Evolutionary conservation across 1,140 invertebrate species (phyloP).

Genomic region (Papilio dardanus): DNA sequence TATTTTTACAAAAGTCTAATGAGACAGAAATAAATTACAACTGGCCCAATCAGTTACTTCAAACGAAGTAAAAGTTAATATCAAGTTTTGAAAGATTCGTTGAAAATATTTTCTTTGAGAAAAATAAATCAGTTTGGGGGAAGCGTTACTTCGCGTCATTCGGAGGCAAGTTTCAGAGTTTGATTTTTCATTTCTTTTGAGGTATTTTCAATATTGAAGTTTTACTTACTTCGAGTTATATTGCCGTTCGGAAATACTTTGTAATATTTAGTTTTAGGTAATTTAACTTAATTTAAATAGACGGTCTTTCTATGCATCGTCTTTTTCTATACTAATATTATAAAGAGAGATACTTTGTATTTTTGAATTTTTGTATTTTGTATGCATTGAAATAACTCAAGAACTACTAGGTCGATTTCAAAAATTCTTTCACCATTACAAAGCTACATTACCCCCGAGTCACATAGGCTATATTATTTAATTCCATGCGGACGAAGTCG

Average conservation of each 20-base stretch:
- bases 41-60: slow-evolving; percentile 25
- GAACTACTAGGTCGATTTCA: too few species aligned
- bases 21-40: slow-evolving; percentile 9
- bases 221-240: slow-evolving; percentile 58
- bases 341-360: too few species aligned
- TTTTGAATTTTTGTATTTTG: too few species aligned
- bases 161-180: slow-evolving; percentile 32
- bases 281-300: neutral
- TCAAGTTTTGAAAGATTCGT: slow-evolving; percentile 15
- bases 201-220: slow-evolving; percentile 77
- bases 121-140: slow-evolving; percentile 75
- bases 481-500: too few species aligned
- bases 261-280: neutral
- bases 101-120: slow-evolving; percentile 65
- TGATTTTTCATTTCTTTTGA: slow-evolving; percentile 63
- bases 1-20: neutral
- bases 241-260: slow-evolving; percentile 5
- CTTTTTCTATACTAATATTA: too few species aligned
- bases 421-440: too few species aligned
- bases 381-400: too few species aligned
- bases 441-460: too few species aligned
- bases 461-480: too few species aligned
- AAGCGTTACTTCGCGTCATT: slow-evolving; percentile 69
- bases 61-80: slow-evolving; percentile 47
- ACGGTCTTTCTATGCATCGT: too few species aligned